These are phyloP conservation scores for Trissolcus japonicus DNA, from an alignment of 2,888 invertebrate genomes.

Conservation along the genomic window DNA sequence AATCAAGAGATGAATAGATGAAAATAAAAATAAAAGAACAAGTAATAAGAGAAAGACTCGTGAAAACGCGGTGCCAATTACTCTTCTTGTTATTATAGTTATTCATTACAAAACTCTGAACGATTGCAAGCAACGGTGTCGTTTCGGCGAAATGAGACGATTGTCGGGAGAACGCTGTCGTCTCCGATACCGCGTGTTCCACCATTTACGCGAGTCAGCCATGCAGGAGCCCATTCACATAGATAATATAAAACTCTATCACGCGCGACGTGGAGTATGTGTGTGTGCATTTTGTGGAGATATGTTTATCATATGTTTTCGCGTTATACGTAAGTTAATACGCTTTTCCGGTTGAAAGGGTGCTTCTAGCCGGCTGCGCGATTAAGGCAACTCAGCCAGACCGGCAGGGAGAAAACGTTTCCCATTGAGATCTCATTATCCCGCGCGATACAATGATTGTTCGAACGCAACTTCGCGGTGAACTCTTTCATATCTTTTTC, in stretches of 20 bases:
- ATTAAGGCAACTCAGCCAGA: constrained; percentile 56
- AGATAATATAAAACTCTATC: constrained; percentile 69
- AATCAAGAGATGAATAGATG: constrained; percentile 12
- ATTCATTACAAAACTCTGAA: constrained; percentile 57
- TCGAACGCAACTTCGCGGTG: constrained; percentile 50
- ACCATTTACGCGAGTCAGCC: constrained; percentile 71
- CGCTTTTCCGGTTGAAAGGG: constrained; percentile 59
- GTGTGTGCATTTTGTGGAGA: constrained; percentile 32
- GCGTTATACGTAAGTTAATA: constrained; percentile 62
- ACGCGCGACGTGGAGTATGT: constrained; percentile 52
- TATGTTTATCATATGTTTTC: constrained; percentile 67
- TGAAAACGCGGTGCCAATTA: constrained; percentile 53
- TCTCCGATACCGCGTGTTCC: constrained; percentile 60
- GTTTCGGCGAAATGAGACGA: constrained; percentile 62
- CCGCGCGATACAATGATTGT: constrained; percentile 52
- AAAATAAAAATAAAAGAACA: constrained; percentile 8
- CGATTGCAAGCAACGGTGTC: constrained; percentile 64
- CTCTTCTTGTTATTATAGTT: constrained; percentile 59
- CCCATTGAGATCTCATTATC: constrained; percentile 56
- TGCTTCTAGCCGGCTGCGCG: constrained; percentile 62
- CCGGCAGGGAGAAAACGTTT: constrained; percentile 19
- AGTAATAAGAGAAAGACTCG: constrained; percentile 18
- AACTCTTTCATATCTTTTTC: constrained; percentile 43
- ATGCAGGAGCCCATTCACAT: constrained; percentile 72
- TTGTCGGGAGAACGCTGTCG: constrained; percentile 52